Evolutionary conservation across 1,140 invertebrate species (phyloP).

Genomic region (Penaeus vannamei): DNA sequence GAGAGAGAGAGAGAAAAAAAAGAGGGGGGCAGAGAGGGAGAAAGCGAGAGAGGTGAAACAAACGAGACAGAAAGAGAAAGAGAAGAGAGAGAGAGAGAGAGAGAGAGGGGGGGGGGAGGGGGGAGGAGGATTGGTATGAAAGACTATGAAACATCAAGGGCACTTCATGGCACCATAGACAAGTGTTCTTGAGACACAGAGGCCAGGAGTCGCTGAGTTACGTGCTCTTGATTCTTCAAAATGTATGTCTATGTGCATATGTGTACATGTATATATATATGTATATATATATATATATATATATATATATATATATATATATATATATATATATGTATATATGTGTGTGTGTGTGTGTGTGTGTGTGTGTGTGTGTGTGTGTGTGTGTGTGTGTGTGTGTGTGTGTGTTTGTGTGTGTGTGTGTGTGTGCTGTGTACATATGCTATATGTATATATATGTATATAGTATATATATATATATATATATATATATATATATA

Average conservation of each 20-base stretch:
- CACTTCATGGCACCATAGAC: too few relatives aligned
- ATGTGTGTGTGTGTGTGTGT: neutral
- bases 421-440: neutral
- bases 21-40: too few relatives aligned
- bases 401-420: neutral
- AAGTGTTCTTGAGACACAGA: too few relatives aligned
- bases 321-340: neutral
- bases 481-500: slow-evolving; percentile 18
- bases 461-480: slow-evolving; percentile 34
- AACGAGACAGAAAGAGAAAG: too few relatives aligned
- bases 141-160: too few relatives aligned
- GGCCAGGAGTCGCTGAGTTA: too few relatives aligned
- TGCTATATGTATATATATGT: slow-evolving; percentile 11
- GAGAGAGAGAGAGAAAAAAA: too few relatives aligned
- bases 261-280: slow-evolving; percentile 18
- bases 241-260: neutral
- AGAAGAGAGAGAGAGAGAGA: too few relatives aligned
- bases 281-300: slow-evolving; percentile 25
- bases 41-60: too few relatives aligned
- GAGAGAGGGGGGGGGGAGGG: too few relatives aligned
- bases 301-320: slow-evolving; percentile 29
- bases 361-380: neutral
- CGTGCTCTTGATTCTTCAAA: too few relatives aligned
- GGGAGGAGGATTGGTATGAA: too few relatives aligned
- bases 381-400: neutral